Evolutionary conservation across 37 sponge, comb jelly and placozoan genomes (phyloP).

Genomic region (Agelas oroides): DNA sequence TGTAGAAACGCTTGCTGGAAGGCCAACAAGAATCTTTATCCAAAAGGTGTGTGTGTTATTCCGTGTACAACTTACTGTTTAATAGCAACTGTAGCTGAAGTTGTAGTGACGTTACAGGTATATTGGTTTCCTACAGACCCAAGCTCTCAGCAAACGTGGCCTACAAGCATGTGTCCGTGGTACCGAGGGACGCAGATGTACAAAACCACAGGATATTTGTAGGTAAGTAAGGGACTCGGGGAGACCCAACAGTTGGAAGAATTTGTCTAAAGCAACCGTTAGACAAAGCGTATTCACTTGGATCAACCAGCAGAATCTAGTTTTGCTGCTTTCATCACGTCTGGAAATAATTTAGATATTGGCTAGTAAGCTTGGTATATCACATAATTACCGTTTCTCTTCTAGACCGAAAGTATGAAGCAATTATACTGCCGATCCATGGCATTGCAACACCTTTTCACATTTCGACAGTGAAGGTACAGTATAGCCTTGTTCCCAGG

Average conservation of each 20-base stretch:
- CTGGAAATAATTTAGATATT: too few relatives aligned
- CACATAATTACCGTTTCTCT: background rate
- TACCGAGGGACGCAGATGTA: conserved; percentile 93
- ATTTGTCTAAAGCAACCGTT: too few relatives aligned
- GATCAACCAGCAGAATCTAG: too few relatives aligned
- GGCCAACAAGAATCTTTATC: conserved; percentile 19
- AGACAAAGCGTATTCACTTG: too few relatives aligned
- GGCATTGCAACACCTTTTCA: conserved; percentile 94
- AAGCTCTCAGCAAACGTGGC: conserved; percentile 79
- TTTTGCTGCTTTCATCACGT: too few relatives aligned
- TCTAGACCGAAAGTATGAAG: conserved; percentile 88
- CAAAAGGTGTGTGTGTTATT: conserved; percentile 27
- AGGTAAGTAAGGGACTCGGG: conserved; percentile 47
- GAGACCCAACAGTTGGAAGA: too few relatives aligned
- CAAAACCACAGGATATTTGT: conserved; percentile 89
- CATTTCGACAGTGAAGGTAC: conserved; percentile 93
- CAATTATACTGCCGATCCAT: conserved; percentile 88
- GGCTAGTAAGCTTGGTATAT: too few relatives aligned
- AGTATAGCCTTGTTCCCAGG: too few relatives aligned
- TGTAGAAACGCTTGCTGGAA: conserved; percentile 61
- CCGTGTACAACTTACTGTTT: too few relatives aligned
- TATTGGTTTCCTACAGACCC: conserved; percentile 41
- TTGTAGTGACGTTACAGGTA: too few relatives aligned
- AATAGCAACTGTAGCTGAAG: too few relatives aligned
- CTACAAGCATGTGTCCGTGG: conserved; percentile 81